These are phyloP conservation scores for Cryptotermes secundus DNA, from an alignment of 1,140 invertebrate species.

Conservation along the genomic window DNA sequence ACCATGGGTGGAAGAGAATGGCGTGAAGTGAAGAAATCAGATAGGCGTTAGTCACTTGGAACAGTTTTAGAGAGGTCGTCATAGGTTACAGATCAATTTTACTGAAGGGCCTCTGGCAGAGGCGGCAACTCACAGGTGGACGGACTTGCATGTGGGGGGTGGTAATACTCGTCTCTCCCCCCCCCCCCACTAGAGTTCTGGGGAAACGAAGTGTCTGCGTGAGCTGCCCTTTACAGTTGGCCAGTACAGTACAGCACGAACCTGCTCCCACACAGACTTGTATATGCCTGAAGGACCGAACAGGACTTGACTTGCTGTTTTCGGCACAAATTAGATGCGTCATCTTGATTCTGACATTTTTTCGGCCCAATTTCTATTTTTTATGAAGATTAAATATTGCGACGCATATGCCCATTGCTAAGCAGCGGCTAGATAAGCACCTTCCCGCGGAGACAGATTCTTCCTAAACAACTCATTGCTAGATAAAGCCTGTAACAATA, in stretches of 20 bases:
- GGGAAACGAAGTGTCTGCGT: background rate
- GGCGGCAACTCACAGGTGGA: background rate
- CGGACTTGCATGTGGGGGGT: background rate
- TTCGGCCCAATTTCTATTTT: too few species aligned
- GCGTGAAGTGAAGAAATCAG: constrained; percentile 14
- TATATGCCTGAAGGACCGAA: too few species aligned
- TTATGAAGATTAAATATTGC: too few species aligned
- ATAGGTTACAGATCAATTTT: background rate
- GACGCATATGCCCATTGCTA: too few species aligned
- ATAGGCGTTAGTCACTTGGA: background rate
- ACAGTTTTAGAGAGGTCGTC: background rate
- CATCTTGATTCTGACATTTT: too few species aligned
- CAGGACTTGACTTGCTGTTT: too few species aligned
- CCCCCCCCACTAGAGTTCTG: background rate
- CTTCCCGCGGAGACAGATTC: too few species aligned
- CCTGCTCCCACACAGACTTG: too few species aligned
- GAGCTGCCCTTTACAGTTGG: background rate
- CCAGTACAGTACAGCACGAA: background rate
- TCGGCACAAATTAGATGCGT: too few species aligned
- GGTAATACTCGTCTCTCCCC: background rate
- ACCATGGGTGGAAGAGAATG: background rate
- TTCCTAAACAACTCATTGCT: too few species aligned
- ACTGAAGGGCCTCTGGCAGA: background rate
- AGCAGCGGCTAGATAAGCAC: too few species aligned
- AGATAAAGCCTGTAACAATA: too few species aligned